A percentile compares a stretch with the other conserved stretches of the same genome.
Conservation (phyloP, 2,113 vertebrate species). For the Odontesthes bonariensis region DNA sequence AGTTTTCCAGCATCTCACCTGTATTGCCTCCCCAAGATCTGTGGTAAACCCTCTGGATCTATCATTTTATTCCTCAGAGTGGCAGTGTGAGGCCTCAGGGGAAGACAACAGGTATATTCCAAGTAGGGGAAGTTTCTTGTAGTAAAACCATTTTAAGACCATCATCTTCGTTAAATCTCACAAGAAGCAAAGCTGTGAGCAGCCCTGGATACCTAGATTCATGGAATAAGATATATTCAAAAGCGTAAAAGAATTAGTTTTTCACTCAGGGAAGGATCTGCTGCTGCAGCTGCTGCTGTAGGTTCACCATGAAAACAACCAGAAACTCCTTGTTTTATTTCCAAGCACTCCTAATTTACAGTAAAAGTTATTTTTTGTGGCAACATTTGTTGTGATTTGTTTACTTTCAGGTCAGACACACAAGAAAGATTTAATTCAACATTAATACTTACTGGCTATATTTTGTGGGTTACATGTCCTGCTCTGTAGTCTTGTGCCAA, state of each 20-base stretch:
- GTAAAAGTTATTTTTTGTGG: conserved; percentile 70
- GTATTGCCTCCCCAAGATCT: conserved; percentile 78
- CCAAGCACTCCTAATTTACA: conserved; percentile 67
- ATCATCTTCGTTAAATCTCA: conserved; percentile 82
- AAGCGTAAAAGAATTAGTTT: conserved; percentile 82
- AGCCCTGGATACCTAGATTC: conserved; percentile 84
- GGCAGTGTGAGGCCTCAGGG: conserved; percentile 76
- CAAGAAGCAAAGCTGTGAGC: conserved; percentile 83
- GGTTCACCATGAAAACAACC: conserved; percentile 74
- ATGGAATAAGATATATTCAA: conserved; percentile 85
- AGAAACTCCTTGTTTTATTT: conserved; percentile 73
- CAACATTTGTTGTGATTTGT: conserved; percentile 82
- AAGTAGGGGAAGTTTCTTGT: conserved; percentile 75
- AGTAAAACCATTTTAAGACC: conserved; percentile 82
- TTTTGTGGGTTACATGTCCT: conserved; percentile 80
- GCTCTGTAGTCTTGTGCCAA: conserved; percentile 82
- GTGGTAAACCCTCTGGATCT: conserved; percentile 77
- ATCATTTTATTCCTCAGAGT: conserved; percentile 80
- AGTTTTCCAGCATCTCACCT: conserved; percentile 79
- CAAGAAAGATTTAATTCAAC: conserved; percentile 82
- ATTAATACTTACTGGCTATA: conserved; percentile 86
- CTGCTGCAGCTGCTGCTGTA: conserved; percentile 67
- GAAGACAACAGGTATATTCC: conserved; percentile 78
- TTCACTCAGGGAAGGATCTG: conserved; percentile 66
- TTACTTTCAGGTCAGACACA: conserved; percentile 81